Conservation (phyloP, 2,113 vertebrate genomes). For the Amblyopsis rosae region DNA sequence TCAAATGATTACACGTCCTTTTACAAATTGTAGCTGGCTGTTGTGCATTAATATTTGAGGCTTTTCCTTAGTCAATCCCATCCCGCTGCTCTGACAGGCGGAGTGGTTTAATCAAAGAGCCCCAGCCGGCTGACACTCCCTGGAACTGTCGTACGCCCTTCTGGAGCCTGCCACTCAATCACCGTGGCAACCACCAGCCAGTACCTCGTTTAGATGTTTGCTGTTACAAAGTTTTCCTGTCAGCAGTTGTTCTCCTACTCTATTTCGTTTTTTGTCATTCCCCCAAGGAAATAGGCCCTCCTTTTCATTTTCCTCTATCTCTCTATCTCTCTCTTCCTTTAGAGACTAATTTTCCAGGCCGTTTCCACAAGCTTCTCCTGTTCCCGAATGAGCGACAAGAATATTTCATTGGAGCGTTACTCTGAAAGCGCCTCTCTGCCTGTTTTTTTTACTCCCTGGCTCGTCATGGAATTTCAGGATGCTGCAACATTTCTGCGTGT, state of each 20-base stretch:
- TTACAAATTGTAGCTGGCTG: neutral
- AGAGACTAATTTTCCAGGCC: conserved; percentile 59
- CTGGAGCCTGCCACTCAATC: conserved; percentile 56
- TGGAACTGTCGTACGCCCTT: neutral
- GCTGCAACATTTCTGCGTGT: conserved; percentile 50
- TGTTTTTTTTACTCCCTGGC: conserved; percentile 40
- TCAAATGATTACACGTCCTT: conserved; percentile 27
- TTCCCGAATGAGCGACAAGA: conserved; percentile 69
- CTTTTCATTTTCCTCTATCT: neutral
- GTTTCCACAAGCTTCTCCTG: conserved; percentile 57
- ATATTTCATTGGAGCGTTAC: conserved; percentile 74
- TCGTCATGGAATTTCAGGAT: conserved; percentile 58
- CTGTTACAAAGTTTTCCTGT: conserved; percentile 60
- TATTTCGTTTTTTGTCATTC: conserved; percentile 42
- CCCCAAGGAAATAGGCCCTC: conserved; percentile 62
- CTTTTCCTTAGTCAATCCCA: conserved; percentile 36
- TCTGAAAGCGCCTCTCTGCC: conserved; percentile 60
- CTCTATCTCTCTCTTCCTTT: conserved; percentile 3
- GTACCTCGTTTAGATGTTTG: conserved; percentile 53
- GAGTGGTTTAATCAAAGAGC: conserved; percentile 57
- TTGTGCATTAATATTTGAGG: conserved; percentile 46
- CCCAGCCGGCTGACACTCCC: conserved; percentile 35
- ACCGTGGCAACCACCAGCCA: conserved; percentile 60
- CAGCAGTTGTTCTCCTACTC: conserved; percentile 59
- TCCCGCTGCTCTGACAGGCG: conserved; percentile 29